These are phyloP conservation scores for Myotis lucifugus DNA, from an alignment of 2,113 vertebrate genomes.

Conservation along the genomic window DNA sequence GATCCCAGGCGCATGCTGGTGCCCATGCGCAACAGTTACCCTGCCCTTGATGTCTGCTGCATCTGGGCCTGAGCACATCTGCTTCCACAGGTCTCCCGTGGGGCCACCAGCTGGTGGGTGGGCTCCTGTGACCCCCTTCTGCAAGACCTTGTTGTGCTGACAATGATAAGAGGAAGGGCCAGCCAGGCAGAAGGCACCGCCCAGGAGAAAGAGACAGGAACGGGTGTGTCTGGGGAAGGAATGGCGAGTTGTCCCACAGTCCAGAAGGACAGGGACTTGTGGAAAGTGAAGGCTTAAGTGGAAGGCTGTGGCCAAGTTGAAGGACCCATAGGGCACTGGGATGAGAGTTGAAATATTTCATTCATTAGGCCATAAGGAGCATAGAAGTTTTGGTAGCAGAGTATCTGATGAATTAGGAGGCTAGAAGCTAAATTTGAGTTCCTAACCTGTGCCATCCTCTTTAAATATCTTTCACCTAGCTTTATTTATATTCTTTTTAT, in stretches of 20 bases:
- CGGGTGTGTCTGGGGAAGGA: fast-evolving
- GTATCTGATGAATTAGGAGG: background rate
- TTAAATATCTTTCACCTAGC: background rate
- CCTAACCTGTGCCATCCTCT: background rate
- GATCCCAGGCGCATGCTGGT: background rate
- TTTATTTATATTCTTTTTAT: background rate
- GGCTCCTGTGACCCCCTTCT: background rate
- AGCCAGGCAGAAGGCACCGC: background rate
- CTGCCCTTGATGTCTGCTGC: background rate
- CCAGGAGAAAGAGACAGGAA: too few species aligned
- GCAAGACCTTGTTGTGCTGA: background rate
- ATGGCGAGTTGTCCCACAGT: background rate
- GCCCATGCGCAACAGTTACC: fast-evolving
- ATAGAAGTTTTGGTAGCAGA: background rate
- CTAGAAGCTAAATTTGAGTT: background rate
- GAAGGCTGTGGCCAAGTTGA: background rate
- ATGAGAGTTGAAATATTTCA: background rate
- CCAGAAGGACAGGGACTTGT: background rate
- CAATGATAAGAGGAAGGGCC: background rate
- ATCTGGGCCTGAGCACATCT: background rate
- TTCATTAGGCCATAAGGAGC: background rate
- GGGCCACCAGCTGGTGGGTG: background rate
- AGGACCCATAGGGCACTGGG: background rate
- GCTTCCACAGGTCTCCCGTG: background rate
- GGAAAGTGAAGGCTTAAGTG: background rate